A percentile compares a stretch with the other conserved stretches of the same genome.
Conservation (phyloP, 2,888 invertebrate genomes). For the Loripinus fragilis region DNA sequence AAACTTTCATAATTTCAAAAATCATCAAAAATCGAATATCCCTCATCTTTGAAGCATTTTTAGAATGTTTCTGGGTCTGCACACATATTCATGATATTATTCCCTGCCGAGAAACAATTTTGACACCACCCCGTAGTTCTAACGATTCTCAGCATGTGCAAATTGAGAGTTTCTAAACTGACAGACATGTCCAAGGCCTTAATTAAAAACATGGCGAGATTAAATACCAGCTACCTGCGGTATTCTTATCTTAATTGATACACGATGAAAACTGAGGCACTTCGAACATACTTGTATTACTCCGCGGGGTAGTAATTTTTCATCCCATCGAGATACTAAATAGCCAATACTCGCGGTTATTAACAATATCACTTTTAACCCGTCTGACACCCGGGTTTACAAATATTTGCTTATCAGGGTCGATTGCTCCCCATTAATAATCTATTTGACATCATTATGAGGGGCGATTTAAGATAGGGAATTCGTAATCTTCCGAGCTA, state of each 20-base stretch:
- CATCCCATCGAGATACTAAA: conserved; percentile 23
- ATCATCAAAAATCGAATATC: too few species aligned
- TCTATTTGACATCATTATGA: conserved; percentile 25
- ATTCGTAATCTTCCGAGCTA: conserved; percentile 20
- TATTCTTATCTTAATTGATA: conserved; percentile 38
- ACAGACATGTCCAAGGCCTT: conserved; percentile 24
- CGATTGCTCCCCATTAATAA: conserved; percentile 22
- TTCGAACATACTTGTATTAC: conserved; percentile 18
- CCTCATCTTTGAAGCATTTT: too few species aligned
- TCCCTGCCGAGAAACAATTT: neutral
- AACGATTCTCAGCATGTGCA: conserved; percentile 9
- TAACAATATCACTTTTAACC: conserved; percentile 48
- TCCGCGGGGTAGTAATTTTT: conserved; percentile 18
- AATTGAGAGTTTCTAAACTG: conserved; percentile 21
- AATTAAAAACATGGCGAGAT: conserved; percentile 57
- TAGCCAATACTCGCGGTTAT: conserved; percentile 55
- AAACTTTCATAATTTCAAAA: too few species aligned
- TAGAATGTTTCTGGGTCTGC: too few species aligned
- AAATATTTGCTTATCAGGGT: conserved; percentile 49
- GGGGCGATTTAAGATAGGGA: conserved; percentile 16
- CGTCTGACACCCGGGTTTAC: conserved; percentile 57
- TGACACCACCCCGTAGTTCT: neutral
- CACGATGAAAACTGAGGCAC: conserved; percentile 30
- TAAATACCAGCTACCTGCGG: conserved; percentile 42
- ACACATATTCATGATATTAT: too few species aligned